Evolutionary conservation across 2,888 invertebrate species (phyloP), one percentile per base, ranked within the genome.

Genomic region (Diarsia brunnea): DNA sequence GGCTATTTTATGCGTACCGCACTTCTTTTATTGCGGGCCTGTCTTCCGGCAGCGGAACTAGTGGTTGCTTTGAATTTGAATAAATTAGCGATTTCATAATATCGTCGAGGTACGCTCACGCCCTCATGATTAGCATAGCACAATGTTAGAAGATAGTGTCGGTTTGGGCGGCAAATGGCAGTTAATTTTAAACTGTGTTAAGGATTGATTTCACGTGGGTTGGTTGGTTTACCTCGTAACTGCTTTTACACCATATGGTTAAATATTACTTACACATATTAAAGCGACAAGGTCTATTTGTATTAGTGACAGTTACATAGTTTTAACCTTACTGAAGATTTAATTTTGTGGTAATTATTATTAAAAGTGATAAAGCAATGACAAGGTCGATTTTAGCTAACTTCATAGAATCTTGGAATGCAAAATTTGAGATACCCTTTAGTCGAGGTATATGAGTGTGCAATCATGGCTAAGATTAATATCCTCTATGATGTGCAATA

Each of bases 1-100:
- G 31, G 72, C 49, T 78, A 75, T 85, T 78, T 84, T 84, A 88
- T 88, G 87, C 82, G 66, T 45, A 58, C 73, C 65, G 24, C 73
- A 74, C 76, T 78, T 84, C 73, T 81, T 80, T 81, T 76, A 77
- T 81, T 69, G 65, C 72, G 24, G 14, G 43, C 7, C n/a, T 21
- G 65, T 79, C 75, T 86, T 88, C 88, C 87, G 84, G 71, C 73
- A 68, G 47, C 73, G 81, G 85, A 87, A 79, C 79, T 68, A 75
- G 74, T 67, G 75, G 79, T 83, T 86, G 77, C 60, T 76, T 79
- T 64, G 47, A 19, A 76, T 84, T 79, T 60, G 70, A 84, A 82
- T 82, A 82, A 55, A 85, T 84, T 82, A 73, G n/a, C 67, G 68
- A 76, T 87, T 87, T 83, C 81, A 77, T 80, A 87, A 77, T 79